Evolutionary conservation across 1,140 invertebrate genomes (phyloP), one percentile per base, ranked within the genome.

Genomic region (Oedothorax gibbosus): DNA sequence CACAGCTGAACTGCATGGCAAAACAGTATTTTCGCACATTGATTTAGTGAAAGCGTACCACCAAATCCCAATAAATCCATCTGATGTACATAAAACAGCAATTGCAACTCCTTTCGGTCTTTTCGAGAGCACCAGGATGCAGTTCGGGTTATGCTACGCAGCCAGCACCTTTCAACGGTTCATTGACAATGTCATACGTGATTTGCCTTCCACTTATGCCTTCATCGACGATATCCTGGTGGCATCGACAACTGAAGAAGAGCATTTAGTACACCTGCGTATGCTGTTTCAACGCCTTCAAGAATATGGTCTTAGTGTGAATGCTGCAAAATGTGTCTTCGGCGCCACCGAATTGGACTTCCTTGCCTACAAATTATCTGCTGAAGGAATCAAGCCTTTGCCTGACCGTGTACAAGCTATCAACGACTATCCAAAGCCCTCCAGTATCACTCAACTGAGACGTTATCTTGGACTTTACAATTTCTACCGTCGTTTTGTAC

Each of bases 361-460:
- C n/a, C 5, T 35, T 1, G 35, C 2, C 1, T 87, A 86, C 35
- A 87, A 87, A 54, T 12, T 79, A n/a, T 72, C 72, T 51, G 86
- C 87, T 18, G 87, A 87, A 49, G 53, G 85, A 64, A 73, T 87
- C 14, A 56, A 56, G 2, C n/a, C 54, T 15, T 86, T 35, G 7
- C 86, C 88, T 15, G 86, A 88, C 35, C 91, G 89, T 76, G 86
- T 62, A 65, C 87, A 89, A 68, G 87, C 88, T 85, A 76, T 93
- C 0, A 92, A 93, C 85, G 92, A 93, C 86, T 89, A 93, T 51
- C 88, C 92, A 6, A 88, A 93, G 9, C 90, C 88, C 51, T 89
- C 88, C 3, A 75, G 87, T 6, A 82, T 79, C 20, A 87, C 86
- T 77, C 85, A 88, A 12, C 86, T 88, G n/a, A 35, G 35, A 35